Evolutionary conservation across 2,888 invertebrate genomes (phyloP).

Genomic region (Morpho achilles): DNA sequence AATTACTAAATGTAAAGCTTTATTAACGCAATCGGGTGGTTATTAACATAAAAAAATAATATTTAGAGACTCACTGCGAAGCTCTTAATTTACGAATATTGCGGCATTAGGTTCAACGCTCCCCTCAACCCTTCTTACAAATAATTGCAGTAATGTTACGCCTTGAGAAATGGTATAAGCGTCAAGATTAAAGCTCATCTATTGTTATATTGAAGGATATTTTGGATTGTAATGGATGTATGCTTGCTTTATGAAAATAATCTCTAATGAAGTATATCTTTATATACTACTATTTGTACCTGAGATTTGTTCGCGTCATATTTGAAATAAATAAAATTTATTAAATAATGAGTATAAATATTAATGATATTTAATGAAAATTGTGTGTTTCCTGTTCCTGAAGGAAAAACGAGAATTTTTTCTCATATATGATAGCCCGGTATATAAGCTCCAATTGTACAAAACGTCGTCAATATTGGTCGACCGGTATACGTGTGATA

Average conservation of each 20-base stretch:
- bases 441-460: too few relatives aligned
- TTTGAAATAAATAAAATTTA: too few relatives aligned
- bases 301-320: too few relatives aligned
- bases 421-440: too few relatives aligned
- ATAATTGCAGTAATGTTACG: constrained; percentile 71
- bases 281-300: too few relatives aligned
- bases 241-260: constrained; percentile 35
- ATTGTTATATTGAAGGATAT: constrained; percentile 58
- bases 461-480: too few relatives aligned
- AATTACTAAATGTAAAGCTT: constrained; percentile 77
- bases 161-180: constrained; percentile 66
- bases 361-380: background rate
- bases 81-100: constrained; percentile 76
- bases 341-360: too few relatives aligned
- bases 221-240: constrained; percentile 57
- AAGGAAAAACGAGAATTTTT: too few relatives aligned
- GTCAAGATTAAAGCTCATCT: constrained; percentile 70
- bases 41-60: constrained; percentile 80
- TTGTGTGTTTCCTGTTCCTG: background rate
- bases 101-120: constrained; percentile 66
- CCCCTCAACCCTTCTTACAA: constrained; percentile 70
- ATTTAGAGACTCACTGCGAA: constrained; percentile 61
- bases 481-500: too few relatives aligned
- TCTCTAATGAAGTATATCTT: too few relatives aligned
- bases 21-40: constrained; percentile 75